Conservation (phyloP, 2,888 invertebrate genomes). For the Arrhopalites spinosus region DNA sequence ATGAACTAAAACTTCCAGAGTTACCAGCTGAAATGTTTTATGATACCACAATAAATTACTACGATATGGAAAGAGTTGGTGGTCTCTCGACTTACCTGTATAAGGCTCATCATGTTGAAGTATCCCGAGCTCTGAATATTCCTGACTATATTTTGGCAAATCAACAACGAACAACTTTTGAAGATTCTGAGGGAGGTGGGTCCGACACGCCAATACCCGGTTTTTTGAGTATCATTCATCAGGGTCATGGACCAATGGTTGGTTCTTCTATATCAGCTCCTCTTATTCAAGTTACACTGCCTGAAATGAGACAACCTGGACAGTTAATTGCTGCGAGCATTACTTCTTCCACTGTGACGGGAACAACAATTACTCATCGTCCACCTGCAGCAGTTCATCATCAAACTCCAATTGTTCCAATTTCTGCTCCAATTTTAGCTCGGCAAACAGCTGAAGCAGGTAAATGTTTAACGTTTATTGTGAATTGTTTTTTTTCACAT, state of each 20-base stretch:
- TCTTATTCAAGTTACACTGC: slow-evolving; percentile 25
- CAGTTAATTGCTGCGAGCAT: slow-evolving; percentile 15
- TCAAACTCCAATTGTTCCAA: slow-evolving; percentile 28
- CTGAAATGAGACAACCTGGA: slow-evolving; percentile 27
- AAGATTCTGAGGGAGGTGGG: neutral
- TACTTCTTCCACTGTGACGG: neutral
- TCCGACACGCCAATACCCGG: slow-evolving; percentile 19
- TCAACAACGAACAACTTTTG: slow-evolving; percentile 2
- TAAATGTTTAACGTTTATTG: neutral
- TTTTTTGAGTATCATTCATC: slow-evolving; percentile 11
- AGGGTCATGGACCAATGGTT: slow-evolving; percentile 8
- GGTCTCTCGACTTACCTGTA: slow-evolving; percentile 72
- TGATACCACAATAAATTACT: slow-evolving; percentile 70
- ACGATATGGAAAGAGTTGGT: slow-evolving; percentile 72
- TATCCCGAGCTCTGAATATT: slow-evolving; percentile 59
- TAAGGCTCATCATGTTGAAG: slow-evolving; percentile 65
- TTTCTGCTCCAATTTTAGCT: slow-evolving; percentile 13
- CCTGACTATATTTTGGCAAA: slow-evolving; percentile 45
- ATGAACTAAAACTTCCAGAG: slow-evolving; percentile 42
- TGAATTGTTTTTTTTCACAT: neutral
- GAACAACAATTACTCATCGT: slow-evolving; percentile 17
- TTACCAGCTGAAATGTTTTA: slow-evolving; percentile 67
- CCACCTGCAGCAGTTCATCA: slow-evolving; percentile 26
- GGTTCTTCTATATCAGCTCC: slow-evolving; percentile 14
- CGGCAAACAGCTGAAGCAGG: slow-evolving; percentile 29